These are phyloP conservation scores for Leptopilina boulardi DNA, from an alignment of 1,140 invertebrate species.

Conservation along the genomic window DNA sequence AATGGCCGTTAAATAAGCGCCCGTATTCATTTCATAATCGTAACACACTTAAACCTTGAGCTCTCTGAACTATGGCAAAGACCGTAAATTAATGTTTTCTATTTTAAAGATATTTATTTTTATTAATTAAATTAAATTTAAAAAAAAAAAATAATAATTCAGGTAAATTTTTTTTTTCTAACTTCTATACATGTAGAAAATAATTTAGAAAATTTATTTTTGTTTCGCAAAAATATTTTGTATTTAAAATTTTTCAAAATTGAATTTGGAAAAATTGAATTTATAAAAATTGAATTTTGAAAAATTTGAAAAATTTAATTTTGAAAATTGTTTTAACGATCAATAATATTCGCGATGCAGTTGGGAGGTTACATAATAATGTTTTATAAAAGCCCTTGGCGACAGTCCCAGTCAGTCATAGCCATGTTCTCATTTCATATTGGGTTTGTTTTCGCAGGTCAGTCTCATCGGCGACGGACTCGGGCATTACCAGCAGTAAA, in stretches of 20 bases:
- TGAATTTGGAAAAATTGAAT: neutral
- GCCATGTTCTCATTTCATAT: constrained; percentile 44
- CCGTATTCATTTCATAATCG: constrained; percentile 6
- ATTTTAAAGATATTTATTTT: no score
- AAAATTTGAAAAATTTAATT: no score
- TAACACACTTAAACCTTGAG: constrained; percentile 17
- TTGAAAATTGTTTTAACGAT: no score
- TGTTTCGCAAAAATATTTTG: no score
- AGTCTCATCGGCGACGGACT: constrained; percentile 65
- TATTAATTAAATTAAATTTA: no score
- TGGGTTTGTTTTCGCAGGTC: constrained; percentile 64
- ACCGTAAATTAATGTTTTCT: neutral
- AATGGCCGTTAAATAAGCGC: neutral
- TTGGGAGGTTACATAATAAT: neutral
- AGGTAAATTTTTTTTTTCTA: no score
- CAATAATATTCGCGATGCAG: no score
- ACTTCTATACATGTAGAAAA: no score
- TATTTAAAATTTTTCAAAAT: no score
- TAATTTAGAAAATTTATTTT: no score
- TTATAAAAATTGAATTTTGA: no score
- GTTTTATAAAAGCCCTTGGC: constrained; percentile 61
- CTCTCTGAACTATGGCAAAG: constrained; percentile 8
- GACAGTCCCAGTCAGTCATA: constrained; percentile 53
- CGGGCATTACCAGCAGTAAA: constrained; percentile 50
- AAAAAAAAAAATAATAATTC: no score